Percentiles rank a stretch among this genome's conserved stretches.
phyloP scores from a whole-genome alignment of 2,113 vertebrate genomes.

The Regulus satrapa region DNA sequence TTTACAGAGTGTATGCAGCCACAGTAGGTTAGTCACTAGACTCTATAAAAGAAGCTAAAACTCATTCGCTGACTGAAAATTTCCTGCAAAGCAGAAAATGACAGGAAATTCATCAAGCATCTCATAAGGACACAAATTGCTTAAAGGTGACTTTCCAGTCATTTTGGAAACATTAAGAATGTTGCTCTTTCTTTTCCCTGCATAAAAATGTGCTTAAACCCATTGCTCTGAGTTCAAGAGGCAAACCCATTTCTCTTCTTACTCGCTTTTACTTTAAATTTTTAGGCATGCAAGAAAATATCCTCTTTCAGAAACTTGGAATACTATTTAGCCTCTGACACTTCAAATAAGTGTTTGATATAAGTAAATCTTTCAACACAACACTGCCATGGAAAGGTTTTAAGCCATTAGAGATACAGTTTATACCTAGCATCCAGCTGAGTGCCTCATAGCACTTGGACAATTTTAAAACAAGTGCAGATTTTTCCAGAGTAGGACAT shows the following conservation, averaged over 20 bases:
- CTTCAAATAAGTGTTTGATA: neutral
- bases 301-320: neutral
- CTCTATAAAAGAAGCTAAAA: neutral
- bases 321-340: neutral
- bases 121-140: neutral
- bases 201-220: neutral
- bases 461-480: neutral
- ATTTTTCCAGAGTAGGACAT: neutral
- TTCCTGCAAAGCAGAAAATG: neutral
- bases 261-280: neutral
- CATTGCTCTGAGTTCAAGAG: neutral
- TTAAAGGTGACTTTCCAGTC: neutral
- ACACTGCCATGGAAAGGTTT: neutral
- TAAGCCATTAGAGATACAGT: neutral
- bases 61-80: neutral
- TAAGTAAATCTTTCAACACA: neutral
- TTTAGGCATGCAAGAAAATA: neutral
- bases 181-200: neutral
- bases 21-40: neutral
- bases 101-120: neutral
- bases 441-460: neutral
- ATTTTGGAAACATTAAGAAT: neutral
- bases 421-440: neutral
- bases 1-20: neutral
- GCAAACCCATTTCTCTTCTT: neutral